Conservation (phyloP, 2,113 vertebrate species). For the Tapirus terrestris region DNA sequence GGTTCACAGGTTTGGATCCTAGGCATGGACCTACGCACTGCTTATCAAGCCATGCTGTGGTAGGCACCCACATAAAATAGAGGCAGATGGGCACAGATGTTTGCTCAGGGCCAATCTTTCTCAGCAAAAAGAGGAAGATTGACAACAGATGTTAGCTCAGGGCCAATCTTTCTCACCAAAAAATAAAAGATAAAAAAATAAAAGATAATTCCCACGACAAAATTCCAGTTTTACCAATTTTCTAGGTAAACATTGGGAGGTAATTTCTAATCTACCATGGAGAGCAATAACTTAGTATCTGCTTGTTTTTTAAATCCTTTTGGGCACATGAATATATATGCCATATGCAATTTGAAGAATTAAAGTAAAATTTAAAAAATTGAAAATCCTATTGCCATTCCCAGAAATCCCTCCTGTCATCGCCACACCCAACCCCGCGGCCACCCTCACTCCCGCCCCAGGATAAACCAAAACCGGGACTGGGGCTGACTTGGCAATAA, state of each 20-base stretch:
- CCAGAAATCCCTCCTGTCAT: neutral
- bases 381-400: neutral
- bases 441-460: too few relatives aligned
- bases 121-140: too few relatives aligned
- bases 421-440: too few relatives aligned
- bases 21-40: too few relatives aligned
- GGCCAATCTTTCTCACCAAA: too few relatives aligned
- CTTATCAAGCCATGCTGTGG: too few relatives aligned
- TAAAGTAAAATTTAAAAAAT: neutral
- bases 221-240: neutral
- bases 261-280: neutral
- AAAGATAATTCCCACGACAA: neutral
- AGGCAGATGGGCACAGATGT: too few relatives aligned
- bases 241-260: neutral
- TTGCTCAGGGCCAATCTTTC: too few relatives aligned
- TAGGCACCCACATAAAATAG: too few relatives aligned
- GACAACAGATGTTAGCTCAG: too few relatives aligned
- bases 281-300: neutral
- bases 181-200: neutral
- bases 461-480: neutral
- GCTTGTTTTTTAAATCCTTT: neutral
- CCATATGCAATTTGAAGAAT: neutral
- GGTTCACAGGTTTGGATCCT: too few relatives aligned
- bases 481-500: neutral
- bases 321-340: neutral